Evolutionary conservation across 1,140 invertebrate species (phyloP).

Genomic region (Eulimnadia texana): DNA sequence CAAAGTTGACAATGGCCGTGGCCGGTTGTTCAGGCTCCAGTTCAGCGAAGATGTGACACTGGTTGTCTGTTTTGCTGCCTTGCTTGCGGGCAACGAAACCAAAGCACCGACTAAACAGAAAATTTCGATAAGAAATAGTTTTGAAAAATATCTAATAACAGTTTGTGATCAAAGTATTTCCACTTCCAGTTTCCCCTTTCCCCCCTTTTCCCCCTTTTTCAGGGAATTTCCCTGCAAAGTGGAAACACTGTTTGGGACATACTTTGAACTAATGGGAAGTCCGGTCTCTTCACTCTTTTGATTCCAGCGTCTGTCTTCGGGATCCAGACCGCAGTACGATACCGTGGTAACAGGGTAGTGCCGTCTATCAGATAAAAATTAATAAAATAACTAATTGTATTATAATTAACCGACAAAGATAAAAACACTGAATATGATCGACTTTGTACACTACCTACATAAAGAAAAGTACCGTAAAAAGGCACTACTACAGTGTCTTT

Average conservation of each 20-base stretch:
- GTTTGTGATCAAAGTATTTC: conserved; percentile 3
- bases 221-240: too few relatives aligned
- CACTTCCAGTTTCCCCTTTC: too few relatives aligned
- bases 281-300: conserved; percentile 40
- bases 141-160: conserved; percentile 11
- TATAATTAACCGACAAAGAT: too few relatives aligned
- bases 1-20: conserved; percentile 88
- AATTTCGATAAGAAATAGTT: conserved; percentile 14
- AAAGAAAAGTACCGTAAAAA: too few relatives aligned
- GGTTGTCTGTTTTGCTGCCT: conserved; percentile 67
- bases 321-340: conserved; percentile 83
- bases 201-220: too few relatives aligned
- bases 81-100: conserved; percentile 85
- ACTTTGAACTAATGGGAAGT: conserved; percentile 43
- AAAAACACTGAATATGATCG: too few relatives aligned
- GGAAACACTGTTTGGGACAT: too few relatives aligned
- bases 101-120: conserved; percentile 58
- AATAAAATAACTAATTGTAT: too few relatives aligned
- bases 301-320: conserved; percentile 68
- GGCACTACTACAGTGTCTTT: neutral
- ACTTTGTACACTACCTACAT: too few relatives aligned
- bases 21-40: conserved; percentile 88
- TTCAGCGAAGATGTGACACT: conserved; percentile 93
- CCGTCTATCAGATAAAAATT: conserved; percentile 48
- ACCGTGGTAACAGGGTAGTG: conserved; percentile 85